Evolutionary conservation across 23 tunicate genomes (phyloP).

Genomic region (Corella eumyota): DNA sequence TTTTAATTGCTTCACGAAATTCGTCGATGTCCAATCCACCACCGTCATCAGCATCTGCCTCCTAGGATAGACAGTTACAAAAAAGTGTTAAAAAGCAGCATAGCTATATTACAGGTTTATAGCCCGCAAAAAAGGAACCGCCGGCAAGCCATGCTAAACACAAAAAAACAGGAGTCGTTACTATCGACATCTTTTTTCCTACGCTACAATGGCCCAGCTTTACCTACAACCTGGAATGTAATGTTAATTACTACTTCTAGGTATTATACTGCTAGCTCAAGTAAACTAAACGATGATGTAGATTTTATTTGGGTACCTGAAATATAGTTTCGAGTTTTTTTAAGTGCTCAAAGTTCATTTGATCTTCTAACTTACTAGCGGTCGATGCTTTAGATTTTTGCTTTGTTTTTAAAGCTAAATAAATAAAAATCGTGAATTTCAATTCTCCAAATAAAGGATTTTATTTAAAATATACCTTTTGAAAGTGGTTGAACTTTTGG

Average conservation of each 20-base stretch:
- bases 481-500: not conserved
- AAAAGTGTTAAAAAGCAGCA: not conserved
- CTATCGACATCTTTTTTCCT: too few species aligned
- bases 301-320: too few species aligned
- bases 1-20: constrained; percentile 69
- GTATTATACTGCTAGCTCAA: too few species aligned
- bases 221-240: too few species aligned
- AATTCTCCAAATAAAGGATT: not conserved
- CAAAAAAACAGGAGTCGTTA: too few species aligned
- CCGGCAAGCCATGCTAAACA: not conserved
- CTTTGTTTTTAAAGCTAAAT: constrained; percentile 10
- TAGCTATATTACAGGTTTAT: too few species aligned
- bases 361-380: constrained; percentile 68
- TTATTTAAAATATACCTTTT: not conserved
- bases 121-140: not conserved
- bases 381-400: constrained; percentile 11
- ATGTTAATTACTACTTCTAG: too few species aligned
- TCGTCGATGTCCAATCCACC: constrained; percentile 70
- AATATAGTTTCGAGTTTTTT: constrained; percentile 52
- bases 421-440: not conserved
- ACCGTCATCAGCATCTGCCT: constrained; percentile 59
- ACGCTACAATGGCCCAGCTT: too few species aligned
- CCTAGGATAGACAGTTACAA: constrained; percentile 10
- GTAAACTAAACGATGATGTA: too few species aligned
- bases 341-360: constrained; percentile 81